Evolutionary conservation across 2,113 vertebrate species (phyloP), one percentile per base, ranked within the genome.

Genomic region (Poecilia latipinna): DNA sequence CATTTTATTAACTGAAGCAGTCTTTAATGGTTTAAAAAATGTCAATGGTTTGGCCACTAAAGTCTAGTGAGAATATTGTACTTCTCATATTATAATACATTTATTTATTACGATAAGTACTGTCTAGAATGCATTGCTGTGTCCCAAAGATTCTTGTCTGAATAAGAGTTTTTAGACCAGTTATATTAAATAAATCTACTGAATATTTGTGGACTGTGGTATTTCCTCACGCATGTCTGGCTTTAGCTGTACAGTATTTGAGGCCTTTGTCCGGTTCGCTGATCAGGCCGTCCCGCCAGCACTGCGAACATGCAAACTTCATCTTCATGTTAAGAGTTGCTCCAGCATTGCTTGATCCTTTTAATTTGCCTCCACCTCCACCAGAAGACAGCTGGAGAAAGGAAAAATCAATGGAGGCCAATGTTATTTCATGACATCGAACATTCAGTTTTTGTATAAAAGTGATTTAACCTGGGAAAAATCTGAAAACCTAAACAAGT

Each of bases 231-330:
- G 91, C 91, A 88, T 99, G 98, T 31, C 93, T 94, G 86, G 96
- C 96, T 93, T 97, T 99, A 85, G 96, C 95, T 7, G 86, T 94
- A 90, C 98, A 99, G 91, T 97, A 96, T 85, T 97, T 97, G 77
- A 96, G 95, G 69, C 94, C 89, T 88, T 96, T 96, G 92, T 98
- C 96, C 0, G 97, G 95, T 82, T 97, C 96, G 22, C 95, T 96
- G 88, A 96, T 92, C 82, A 94, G 94, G 26, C 97, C 95, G 0
- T 95, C 96, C 61, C 91, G 93, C 96, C 96, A 97, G 92, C 98
- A 99, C 79, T 96, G 95, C 83, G 94, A 91, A 61, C 98, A 99
- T 44, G 95, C 96, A 75, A 99, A 97, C 94, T 96, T 98, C 95
- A 98, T 96, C 84, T 95, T 95, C 86, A 98, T 92, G 62, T 91